Conservation (phyloP, 2,113 vertebrate genomes). For the Myrmecophaga tridactyla region DNA sequence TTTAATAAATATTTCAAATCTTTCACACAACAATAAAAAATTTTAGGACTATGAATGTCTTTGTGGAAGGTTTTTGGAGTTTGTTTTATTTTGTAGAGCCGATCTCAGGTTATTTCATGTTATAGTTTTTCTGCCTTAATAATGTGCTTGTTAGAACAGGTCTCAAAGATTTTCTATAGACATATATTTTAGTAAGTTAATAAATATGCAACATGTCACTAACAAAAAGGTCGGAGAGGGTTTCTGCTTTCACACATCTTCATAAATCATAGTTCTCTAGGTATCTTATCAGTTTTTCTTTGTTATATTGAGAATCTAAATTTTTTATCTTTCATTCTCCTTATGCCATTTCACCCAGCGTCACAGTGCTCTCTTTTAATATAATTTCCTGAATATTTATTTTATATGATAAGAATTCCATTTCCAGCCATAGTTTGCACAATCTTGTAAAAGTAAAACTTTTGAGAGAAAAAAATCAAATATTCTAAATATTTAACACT, state of each 20-base stretch:
- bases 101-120: background rate
- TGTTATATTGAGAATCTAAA: background rate
- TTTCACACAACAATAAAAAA: background rate
- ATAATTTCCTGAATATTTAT: background rate
- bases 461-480: background rate
- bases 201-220: background rate
- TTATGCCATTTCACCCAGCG: background rate
- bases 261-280: background rate
- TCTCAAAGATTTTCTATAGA: background rate
- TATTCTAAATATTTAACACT: background rate
- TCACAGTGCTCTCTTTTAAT: background rate
- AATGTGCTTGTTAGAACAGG: background rate
- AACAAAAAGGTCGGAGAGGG: background rate
- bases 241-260: background rate
- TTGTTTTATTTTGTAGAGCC: background rate
- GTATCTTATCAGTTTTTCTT: background rate
- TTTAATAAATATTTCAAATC: background rate
- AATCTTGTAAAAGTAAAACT: background rate
- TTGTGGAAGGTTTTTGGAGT: background rate
- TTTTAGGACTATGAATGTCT: background rate
- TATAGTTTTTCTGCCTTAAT: background rate
- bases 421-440: background rate
- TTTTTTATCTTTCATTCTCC: background rate
- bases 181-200: background rate
- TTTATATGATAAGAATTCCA: background rate